A percentile compares a stretch with the other conserved stretches of the same genome.
These are phyloP conservation scores for Lycocerus yunnanus DNA, from an alignment of 2,888 invertebrate genomes.

Conservation along the genomic window DNA sequence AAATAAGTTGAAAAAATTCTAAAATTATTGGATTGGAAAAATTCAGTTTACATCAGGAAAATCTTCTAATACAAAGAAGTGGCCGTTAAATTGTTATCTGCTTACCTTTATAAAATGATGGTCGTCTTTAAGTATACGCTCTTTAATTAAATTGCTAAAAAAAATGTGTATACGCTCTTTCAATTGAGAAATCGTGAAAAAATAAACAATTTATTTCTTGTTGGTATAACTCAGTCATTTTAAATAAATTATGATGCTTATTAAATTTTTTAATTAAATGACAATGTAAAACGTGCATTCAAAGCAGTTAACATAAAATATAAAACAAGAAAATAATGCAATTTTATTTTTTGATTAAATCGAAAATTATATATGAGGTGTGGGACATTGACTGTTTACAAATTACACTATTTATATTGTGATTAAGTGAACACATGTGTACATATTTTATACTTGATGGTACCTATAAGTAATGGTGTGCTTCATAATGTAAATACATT, in stretches of 20 bases:
- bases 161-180: not conserved
- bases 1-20: not conserved
- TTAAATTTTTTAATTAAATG: not conserved
- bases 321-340: not conserved
- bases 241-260: not conserved
- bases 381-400: not conserved
- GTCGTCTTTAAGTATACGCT: not conserved
- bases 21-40: not conserved
- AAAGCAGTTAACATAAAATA: not conserved
- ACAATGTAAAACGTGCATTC: not conserved
- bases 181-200: not conserved
- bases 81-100: not conserved
- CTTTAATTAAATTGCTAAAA: not conserved
- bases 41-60: not conserved
- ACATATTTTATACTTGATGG: not conserved
- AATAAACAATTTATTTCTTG: not conserved
- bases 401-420: not conserved
- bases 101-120: not conserved
- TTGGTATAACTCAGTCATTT: not conserved
- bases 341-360: not conserved
- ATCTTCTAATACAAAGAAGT: not conserved
- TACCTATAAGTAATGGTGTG: not conserved
- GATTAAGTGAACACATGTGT: not conserved
- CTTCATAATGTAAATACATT: not conserved
- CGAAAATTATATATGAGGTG: not conserved